These are phyloP conservation scores for Coturnix japonica DNA, from an alignment of 2,113 vertebrate species.

Conservation along the genomic window DNA sequence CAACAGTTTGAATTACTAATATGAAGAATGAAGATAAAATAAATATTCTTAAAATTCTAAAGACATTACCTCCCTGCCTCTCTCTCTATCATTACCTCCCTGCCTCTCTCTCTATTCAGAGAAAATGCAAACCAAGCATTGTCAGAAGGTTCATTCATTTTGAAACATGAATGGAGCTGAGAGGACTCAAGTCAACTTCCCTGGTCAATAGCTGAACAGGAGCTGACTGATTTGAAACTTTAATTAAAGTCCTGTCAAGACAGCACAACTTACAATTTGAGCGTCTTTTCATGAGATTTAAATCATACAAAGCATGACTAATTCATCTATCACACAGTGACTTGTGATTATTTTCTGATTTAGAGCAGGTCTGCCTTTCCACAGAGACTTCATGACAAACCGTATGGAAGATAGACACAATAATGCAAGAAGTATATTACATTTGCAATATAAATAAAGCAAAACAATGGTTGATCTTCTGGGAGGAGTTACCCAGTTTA, in stretches of 20 bases:
- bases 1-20: not conserved
- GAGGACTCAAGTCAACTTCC: not conserved
- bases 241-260: not conserved
- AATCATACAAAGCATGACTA: not conserved
- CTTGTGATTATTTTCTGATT: not conserved
- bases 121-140: not conserved
- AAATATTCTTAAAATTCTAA: not conserved
- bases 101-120: not conserved
- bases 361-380: not conserved
- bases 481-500: not conserved
- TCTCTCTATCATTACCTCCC: not conserved
- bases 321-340: not conserved
- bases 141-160: constrained; percentile 3
- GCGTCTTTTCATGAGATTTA: not conserved
- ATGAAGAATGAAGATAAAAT: not conserved
- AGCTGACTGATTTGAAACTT: not conserved
- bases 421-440: not conserved
- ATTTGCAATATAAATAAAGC: not conserved
- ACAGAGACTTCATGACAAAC: not conserved
- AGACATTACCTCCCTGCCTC: not conserved
- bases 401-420: not conserved
- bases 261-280: not conserved
- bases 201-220: not conserved
- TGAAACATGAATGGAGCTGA: not conserved
- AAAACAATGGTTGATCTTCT: not conserved